Evolutionary conservation across 1,140 invertebrate species (phyloP).

Genomic region (Trachymyrmex cornetzi): DNA sequence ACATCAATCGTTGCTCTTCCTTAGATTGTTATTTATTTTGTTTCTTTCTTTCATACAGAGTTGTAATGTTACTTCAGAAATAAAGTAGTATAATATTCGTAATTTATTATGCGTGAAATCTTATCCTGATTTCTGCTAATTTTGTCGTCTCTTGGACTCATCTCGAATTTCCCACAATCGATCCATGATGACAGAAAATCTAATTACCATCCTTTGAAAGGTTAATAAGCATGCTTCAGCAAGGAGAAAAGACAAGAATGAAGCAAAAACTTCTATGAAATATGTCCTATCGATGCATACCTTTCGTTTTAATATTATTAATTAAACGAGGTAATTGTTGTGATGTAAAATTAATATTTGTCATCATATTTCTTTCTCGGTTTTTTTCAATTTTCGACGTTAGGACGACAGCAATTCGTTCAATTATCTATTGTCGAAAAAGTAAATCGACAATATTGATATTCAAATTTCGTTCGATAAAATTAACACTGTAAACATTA

Average conservation of each 20-base stretch:
- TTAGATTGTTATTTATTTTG: not conserved
- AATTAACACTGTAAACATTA: not conserved
- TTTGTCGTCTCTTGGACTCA: not conserved
- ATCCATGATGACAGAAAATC: constrained; percentile 44
- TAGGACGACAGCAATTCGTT: not conserved
- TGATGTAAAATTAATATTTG: constrained; percentile 57
- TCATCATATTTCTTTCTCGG: constrained; percentile 8
- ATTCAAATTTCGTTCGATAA: constrained; percentile 57
- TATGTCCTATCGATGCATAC: constrained; percentile 37
- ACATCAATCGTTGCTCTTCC: not conserved
- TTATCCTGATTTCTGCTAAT: not conserved
- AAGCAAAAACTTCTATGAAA: constrained; percentile 19
- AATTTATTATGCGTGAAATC: not conserved
- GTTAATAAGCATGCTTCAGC: not conserved
- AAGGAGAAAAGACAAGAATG: not conserved
- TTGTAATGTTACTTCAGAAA: not conserved
- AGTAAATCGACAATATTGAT: constrained; percentile 29
- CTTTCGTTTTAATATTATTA: constrained; percentile 45
- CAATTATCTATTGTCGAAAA: not conserved
- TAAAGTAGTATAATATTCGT: not conserved
- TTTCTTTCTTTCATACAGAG: not conserved
- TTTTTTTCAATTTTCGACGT: not conserved
- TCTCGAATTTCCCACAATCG: not conserved
- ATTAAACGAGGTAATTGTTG: constrained; percentile 72
- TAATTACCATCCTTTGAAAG: constrained; percentile 12